A percentile compares a stretch with the other conserved stretches of the same genome.
These are phyloP conservation scores for Pseudomyrmex gracilis DNA, from an alignment of 1,140 invertebrate genomes.

Conservation along the genomic window DNA sequence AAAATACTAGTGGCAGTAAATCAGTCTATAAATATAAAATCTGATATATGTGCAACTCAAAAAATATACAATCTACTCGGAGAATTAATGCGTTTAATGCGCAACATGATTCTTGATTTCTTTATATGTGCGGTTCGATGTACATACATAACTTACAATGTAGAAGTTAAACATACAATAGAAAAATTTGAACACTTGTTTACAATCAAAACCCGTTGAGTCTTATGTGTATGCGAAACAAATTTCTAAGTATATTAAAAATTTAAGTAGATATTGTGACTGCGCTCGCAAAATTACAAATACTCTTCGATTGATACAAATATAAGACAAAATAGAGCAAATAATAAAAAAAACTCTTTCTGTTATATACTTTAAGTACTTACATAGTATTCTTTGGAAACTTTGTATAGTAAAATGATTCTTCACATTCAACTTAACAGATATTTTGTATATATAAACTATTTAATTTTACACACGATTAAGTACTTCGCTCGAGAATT, in stretches of 20 bases:
- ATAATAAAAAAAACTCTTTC: background rate
- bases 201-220: background rate
- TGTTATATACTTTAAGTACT: too few species aligned
- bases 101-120: too few species aligned
- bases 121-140: background rate
- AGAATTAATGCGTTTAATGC: background rate
- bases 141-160: background rate
- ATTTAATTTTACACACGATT: too few species aligned
- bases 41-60: background rate
- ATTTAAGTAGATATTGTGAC: slow-evolving; percentile 12
- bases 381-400: too few species aligned
- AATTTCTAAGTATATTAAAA: slow-evolving; percentile 16
- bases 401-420: too few species aligned
- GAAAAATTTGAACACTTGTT: background rate
- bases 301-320: too few species aligned
- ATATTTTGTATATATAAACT: too few species aligned
- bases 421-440: too few species aligned
- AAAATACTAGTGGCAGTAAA: slow-evolving; percentile 56
- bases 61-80: background rate
- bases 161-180: background rate
- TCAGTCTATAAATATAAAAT: slow-evolving; percentile 51
- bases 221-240: background rate
- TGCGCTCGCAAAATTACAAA: slow-evolving; percentile 3
- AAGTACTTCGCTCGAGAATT: too few species aligned
- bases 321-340: background rate